Conservation (phyloP, 2,113 vertebrate genomes). For the Mellivora capensis region DNA sequence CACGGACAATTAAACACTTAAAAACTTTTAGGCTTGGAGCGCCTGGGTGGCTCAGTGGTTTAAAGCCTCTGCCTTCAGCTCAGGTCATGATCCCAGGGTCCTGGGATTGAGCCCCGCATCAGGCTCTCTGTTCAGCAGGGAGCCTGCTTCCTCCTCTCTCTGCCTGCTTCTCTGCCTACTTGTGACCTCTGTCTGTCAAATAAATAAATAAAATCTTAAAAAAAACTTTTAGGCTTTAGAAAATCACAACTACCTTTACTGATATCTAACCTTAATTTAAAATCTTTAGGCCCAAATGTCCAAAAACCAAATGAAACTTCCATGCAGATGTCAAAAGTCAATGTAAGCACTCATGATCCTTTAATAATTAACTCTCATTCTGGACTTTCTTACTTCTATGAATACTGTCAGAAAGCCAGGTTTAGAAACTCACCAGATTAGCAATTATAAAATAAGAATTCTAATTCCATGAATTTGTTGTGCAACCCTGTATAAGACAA, state of each 20-base stretch:
- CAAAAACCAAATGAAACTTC: conserved; percentile 2
- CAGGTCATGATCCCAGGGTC: no score
- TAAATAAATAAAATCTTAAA: no score
- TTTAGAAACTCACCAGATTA: background rate
- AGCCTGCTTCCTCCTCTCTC: no score
- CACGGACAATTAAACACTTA: conserved; percentile 15
- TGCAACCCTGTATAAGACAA: background rate
- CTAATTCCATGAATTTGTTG: background rate
- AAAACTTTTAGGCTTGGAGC: background rate
- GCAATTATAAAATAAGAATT: background rate
- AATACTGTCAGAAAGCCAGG: background rate
- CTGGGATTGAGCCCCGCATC: no score
- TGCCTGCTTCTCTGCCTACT: no score
- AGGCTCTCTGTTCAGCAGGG: no score
- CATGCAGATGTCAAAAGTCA: conserved; percentile 35
- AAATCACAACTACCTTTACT: conserved; percentile 8
- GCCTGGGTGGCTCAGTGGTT: no score
- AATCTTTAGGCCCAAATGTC: background rate
- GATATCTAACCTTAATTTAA: background rate
- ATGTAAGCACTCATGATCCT: background rate
- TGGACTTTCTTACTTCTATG: background rate
- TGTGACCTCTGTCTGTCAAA: no score
- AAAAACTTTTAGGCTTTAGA: conserved; percentile 2
- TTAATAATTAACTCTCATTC: background rate
- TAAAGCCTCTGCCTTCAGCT: no score